Evolutionary conservation across 1,140 invertebrate species (phyloP).

Genomic region (Triops longicaudatus): DNA sequence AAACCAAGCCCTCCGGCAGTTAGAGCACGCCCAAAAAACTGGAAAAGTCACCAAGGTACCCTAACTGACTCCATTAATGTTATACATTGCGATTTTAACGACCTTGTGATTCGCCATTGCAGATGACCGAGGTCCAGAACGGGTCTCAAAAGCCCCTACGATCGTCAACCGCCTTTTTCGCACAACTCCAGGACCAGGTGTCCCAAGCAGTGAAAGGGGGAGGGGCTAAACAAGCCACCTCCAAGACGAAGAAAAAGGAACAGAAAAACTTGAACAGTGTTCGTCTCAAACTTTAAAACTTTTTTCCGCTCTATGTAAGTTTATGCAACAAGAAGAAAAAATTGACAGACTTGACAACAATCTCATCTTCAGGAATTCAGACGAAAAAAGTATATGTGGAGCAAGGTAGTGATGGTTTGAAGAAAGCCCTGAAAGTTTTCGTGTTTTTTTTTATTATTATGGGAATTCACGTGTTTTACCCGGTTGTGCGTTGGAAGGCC

Average conservation of each 20-base stretch:
- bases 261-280: neutral
- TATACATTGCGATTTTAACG: neutral
- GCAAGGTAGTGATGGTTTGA: neutral
- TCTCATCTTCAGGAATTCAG: neutral
- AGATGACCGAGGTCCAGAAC: constrained; percentile 6
- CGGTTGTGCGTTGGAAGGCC: neutral
- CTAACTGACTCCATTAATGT: neutral
- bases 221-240: neutral
- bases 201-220: constrained; percentile 17
- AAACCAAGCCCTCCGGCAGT: constrained; percentile 29
- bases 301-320: neutral
- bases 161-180: constrained; percentile 74
- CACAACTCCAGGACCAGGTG: constrained; percentile 65
- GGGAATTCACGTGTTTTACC: neutral
- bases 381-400: neutral
- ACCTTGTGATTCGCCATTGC: neutral
- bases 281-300: neutral
- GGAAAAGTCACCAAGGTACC: constrained; percentile 33
- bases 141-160: constrained; percentile 44
- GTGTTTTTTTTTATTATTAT: neutral
- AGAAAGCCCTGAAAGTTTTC: neutral
- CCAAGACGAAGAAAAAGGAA: neutral
- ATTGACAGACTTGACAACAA: neutral
- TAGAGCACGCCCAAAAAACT: constrained; percentile 34
- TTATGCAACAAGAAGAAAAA: neutral